Evolutionary conservation across 1,140 invertebrate species (phyloP).

Genomic region (Eriocheir sinensis): DNA sequence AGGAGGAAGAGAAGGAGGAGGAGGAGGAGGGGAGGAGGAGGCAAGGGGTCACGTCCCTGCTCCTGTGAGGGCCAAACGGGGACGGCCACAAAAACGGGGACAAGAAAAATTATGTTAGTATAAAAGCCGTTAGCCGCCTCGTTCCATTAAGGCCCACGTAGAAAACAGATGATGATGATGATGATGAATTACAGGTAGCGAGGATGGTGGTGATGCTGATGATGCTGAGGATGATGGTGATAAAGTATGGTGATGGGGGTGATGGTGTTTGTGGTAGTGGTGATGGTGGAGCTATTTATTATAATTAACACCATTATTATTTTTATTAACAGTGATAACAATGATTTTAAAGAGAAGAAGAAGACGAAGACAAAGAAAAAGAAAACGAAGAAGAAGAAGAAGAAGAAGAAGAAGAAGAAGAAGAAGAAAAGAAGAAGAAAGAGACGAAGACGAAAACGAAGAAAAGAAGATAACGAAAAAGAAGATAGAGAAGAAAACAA

Average conservation of each 20-base stretch:
- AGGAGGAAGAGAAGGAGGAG: neutral
- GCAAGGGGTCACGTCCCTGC: neutral
- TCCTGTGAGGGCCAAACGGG: neutral
- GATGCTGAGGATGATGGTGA: neutral
- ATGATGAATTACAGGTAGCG: too few species aligned
- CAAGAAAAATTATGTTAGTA: slow-evolving; percentile 17
- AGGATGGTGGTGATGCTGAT: neutral
- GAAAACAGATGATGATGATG: neutral
- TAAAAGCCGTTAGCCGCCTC: neutral
- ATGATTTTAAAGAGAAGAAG: neutral
- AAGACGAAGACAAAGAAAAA: neutral
- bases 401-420: neutral
- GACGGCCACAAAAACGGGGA: neutral
- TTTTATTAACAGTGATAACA: too few species aligned
- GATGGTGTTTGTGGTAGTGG: neutral
- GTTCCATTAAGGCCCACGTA: neutral
- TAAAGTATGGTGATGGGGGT: neutral
- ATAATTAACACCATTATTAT: neutral
- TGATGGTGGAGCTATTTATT: neutral
- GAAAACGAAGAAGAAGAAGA: neutral
- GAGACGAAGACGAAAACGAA: too few species aligned
- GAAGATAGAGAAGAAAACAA: too few species aligned
- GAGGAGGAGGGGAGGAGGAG: neutral
- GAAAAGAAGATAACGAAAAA: too few species aligned
- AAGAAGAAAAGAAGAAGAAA: too few species aligned